phyloP scores from a whole-genome alignment of 2,888 invertebrate genomes.

The Idaea straminata region DNA sequence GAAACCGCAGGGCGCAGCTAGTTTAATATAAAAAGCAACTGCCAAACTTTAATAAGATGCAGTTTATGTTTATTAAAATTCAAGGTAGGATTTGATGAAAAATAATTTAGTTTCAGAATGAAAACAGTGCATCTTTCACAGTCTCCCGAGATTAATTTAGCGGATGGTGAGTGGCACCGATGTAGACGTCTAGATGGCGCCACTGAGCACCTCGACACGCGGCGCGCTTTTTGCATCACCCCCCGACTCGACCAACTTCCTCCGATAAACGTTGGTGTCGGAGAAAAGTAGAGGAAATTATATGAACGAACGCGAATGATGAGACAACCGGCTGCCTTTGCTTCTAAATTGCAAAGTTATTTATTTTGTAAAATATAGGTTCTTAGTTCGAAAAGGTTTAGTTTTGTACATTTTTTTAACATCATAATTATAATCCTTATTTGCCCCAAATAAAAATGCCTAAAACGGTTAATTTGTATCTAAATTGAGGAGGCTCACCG shows the following conservation, averaged over 20 bases:
- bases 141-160: conserved; percentile 66
- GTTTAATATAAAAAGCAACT: not conserved
- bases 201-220: conserved; percentile 58
- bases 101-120: conserved; percentile 34
- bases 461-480: too few species aligned
- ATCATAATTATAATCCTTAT: too few species aligned
- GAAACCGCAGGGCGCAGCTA: too few species aligned
- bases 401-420: not conserved
- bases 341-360: not conserved
- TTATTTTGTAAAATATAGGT: not conserved
- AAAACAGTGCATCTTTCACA: conserved; percentile 35
- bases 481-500: too few species aligned
- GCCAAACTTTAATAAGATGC: not conserved
- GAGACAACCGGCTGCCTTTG: not conserved
- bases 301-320: conserved; percentile 8
- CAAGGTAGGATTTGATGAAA: conserved; percentile 28
- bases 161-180: conserved; percentile 58
- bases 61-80: not conserved
- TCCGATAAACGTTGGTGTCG: conserved; percentile 43
- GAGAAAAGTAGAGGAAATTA: conserved; percentile 21
- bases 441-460: too few species aligned
- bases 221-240: conserved; percentile 52
- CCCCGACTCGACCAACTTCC: conserved; percentile 47
- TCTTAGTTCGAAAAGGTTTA: not conserved
- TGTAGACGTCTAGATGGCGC: conserved; percentile 79